phyloP scores from a whole-genome alignment of 2,888 invertebrate species.

The Gnatocerus cornutus region DNA sequence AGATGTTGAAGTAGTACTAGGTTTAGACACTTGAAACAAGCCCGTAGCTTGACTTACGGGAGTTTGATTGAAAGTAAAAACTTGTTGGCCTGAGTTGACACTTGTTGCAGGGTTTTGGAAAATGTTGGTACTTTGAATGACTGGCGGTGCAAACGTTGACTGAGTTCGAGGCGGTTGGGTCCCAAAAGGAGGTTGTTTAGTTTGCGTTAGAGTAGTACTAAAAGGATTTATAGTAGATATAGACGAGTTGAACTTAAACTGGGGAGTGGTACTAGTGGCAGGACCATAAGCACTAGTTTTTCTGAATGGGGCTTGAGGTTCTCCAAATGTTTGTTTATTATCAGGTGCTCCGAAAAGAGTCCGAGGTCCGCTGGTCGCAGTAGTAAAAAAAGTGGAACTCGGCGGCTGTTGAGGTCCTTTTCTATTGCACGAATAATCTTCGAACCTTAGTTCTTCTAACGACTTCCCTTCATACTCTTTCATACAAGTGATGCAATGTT shows the following conservation, averaged over 20 bases:
- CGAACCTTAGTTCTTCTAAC: slow-evolving; percentile 93
- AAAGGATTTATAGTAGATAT: slow-evolving; percentile 65
- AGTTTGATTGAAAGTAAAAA: slow-evolving; percentile 64
- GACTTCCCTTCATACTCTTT: slow-evolving; percentile 97
- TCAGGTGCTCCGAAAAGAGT: slow-evolving; percentile 56
- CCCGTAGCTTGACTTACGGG: slow-evolving; percentile 57
- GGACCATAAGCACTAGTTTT: slow-evolving; percentile 64
- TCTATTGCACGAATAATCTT: slow-evolving; percentile 93
- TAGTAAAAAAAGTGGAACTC: slow-evolving; percentile 72
- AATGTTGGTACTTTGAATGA: slow-evolving; percentile 62
- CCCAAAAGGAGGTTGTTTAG: slow-evolving; percentile 65
- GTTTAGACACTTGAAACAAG: slow-evolving; percentile 64
- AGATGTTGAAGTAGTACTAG: slow-evolving; percentile 58
- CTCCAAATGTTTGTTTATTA: slow-evolving; percentile 58
- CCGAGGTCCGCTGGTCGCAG: slow-evolving; percentile 70
- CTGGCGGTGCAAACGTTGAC: slow-evolving; percentile 73
- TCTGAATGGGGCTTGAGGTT: slow-evolving; percentile 70
- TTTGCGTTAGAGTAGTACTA: slow-evolving; percentile 70
- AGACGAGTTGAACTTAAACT: slow-evolving; percentile 72
- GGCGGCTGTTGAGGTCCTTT: slow-evolving; percentile 76
- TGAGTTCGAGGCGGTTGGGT: slow-evolving; percentile 55
- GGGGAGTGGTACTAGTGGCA: slow-evolving; percentile 58
- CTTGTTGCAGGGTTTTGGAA: slow-evolving; percentile 72
- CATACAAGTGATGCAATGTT: slow-evolving; percentile 98
- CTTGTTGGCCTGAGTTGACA: slow-evolving; percentile 65